Conservation (phyloP, 2,797 vertebrate genomes). For the Heliangelus exortis region DNA sequence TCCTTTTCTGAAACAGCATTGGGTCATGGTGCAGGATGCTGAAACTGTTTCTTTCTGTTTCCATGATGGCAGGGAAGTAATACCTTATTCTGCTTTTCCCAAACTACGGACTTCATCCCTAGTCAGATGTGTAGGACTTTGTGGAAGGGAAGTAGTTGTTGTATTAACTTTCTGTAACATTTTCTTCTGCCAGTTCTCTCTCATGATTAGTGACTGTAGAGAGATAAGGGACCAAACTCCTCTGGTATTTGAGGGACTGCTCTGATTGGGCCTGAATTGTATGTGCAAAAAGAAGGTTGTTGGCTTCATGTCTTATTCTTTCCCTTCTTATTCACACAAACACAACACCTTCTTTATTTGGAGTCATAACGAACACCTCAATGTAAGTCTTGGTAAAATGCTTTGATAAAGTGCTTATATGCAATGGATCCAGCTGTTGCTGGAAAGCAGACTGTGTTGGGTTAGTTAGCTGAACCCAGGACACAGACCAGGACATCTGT, state of each 20-base stretch:
- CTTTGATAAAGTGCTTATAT: neutral
- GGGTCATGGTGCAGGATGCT: neutral
- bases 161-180: neutral
- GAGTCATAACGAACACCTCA: neutral
- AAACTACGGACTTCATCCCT: neutral
- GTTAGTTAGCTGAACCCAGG: no score
- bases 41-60: neutral
- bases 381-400: neutral
- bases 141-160: neutral
- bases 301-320: neutral
- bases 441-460: neutral
- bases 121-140: neutral
- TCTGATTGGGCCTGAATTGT: neutral
- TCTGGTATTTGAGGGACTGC: neutral
- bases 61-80: rapidly evolving
- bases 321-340: neutral
- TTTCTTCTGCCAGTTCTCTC: neutral
- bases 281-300: neutral
- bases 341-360: neutral
- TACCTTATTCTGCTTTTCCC: neutral
- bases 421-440: neutral
- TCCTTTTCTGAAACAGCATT: neutral
- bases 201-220: neutral
- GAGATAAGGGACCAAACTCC: neutral
- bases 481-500: neutral